These are phyloP conservation scores for Acrocephalus arundinaceus DNA, from an alignment of 2,113 vertebrate species.

Conservation along the genomic window DNA sequence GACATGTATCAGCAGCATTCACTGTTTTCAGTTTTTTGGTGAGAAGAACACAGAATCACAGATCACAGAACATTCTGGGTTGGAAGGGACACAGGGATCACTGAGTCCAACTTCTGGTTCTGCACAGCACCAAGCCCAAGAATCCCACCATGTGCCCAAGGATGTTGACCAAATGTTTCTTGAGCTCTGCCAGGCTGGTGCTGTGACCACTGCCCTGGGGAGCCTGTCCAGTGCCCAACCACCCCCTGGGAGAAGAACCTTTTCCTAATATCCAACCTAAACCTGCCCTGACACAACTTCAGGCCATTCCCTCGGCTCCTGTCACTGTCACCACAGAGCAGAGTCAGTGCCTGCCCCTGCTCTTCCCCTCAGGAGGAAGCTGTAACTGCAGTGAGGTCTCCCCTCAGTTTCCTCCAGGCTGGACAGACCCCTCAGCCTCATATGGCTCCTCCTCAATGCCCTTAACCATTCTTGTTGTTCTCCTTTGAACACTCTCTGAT, in stretches of 20 bases:
- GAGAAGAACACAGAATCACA: background rate
- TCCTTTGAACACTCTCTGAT: background rate
- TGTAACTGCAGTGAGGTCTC: background rate
- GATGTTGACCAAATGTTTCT: rapidly evolving
- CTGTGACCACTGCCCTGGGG: background rate
- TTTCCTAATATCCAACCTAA: background rate
- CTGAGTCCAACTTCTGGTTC: rapidly evolving
- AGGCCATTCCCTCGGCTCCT: rapidly evolving
- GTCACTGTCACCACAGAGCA: background rate
- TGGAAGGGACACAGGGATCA: background rate
- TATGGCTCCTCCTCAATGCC: background rate
- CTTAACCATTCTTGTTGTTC: rapidly evolving
- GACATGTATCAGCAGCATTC: background rate
- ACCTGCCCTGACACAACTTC: rapidly evolving
- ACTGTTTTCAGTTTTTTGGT: background rate
- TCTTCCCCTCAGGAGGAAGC: rapidly evolving
- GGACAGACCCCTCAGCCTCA: background rate
- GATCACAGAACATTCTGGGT: background rate
- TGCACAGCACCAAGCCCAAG: background rate
- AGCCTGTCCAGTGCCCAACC: background rate
- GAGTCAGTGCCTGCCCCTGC: background rate
- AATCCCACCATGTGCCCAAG: rapidly evolving
- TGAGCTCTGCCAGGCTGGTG: background rate
- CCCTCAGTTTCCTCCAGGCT: background rate
- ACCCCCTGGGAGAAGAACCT: background rate